A percentile compares a stretch with the other conserved stretches of the same genome.
Conservation (phyloP, 2,797 vertebrate species). For the Masticophis lateralis region DNA sequence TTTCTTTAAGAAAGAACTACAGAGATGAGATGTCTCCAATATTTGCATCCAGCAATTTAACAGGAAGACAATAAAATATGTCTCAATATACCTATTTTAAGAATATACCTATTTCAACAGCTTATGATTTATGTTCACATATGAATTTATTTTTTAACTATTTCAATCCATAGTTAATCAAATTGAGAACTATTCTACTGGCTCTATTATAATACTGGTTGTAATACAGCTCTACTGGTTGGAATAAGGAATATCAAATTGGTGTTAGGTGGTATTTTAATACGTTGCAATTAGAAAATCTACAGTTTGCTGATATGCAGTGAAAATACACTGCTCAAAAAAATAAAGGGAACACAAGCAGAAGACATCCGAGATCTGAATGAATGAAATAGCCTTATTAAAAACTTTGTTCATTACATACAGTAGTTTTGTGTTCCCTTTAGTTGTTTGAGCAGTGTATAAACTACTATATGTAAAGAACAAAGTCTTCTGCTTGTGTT, state of each 20-base stretch:
- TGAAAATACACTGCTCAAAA: neutral
- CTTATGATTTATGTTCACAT: neutral
- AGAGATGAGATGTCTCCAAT: neutral
- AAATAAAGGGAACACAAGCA: too few relatives aligned
- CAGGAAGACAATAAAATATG: neutral
- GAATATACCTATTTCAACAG: neutral
- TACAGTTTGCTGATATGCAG: neutral
- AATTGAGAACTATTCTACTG: neutral
- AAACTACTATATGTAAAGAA: too few relatives aligned
- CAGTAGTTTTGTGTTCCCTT: too few relatives aligned
- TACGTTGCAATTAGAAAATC: neutral
- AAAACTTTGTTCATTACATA: too few relatives aligned
- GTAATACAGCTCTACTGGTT: neutral
- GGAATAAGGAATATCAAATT: neutral
- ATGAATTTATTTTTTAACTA: neutral
- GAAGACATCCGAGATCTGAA: too few relatives aligned
- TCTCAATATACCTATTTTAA: neutral
- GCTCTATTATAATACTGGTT: neutral
- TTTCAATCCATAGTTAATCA: neutral
- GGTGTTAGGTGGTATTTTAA: neutral
- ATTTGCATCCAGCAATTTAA: neutral
- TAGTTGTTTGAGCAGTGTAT: too few relatives aligned
- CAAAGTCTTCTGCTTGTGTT: too few relatives aligned
- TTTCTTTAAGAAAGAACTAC: neutral
- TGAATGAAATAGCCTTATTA: too few relatives aligned